These are phyloP conservation scores for Muntiacus reevesi DNA, from an alignment of 2,113 vertebrate genomes.

Conservation along the genomic window DNA sequence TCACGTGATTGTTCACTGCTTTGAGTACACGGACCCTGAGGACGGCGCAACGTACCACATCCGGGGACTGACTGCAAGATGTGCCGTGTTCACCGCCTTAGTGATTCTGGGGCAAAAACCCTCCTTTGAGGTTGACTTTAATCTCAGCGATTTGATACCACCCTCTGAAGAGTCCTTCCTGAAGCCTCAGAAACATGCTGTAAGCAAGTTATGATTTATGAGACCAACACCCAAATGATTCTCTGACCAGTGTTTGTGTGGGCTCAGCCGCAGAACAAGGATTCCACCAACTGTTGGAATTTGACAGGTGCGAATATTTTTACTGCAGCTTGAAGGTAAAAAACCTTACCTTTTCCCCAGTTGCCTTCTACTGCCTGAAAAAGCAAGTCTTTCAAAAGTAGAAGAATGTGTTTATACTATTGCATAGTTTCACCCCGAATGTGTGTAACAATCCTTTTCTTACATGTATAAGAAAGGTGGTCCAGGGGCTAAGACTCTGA, in stretches of 20 bases:
- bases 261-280: background rate
- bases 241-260: background rate
- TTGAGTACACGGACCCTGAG: constrained; percentile 81
- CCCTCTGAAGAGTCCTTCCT: constrained; percentile 74
- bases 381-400: background rate
- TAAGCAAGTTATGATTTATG: constrained; percentile 85
- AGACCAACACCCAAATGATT: background rate
- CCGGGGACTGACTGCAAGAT: constrained; percentile 89
- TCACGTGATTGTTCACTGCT: constrained; percentile 75
- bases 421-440: background rate
- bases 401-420: background rate
- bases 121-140: constrained; percentile 84
- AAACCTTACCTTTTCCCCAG: background rate
- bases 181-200: background rate
- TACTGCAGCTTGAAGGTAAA: background rate
- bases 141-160: constrained; percentile 76
- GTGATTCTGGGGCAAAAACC: constrained; percentile 82
- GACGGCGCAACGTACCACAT: constrained; percentile 82
- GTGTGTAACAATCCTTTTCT: background rate
- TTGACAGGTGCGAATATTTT: background rate
- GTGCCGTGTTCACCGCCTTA: constrained; percentile 85
- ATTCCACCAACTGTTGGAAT: background rate
- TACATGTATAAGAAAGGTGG: background rate
- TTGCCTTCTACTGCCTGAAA: background rate
- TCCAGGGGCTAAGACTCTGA: background rate